Evolutionary conservation across 2,113 vertebrate genomes (phyloP).

Genomic region (Circaetus cinerascens): DNA sequence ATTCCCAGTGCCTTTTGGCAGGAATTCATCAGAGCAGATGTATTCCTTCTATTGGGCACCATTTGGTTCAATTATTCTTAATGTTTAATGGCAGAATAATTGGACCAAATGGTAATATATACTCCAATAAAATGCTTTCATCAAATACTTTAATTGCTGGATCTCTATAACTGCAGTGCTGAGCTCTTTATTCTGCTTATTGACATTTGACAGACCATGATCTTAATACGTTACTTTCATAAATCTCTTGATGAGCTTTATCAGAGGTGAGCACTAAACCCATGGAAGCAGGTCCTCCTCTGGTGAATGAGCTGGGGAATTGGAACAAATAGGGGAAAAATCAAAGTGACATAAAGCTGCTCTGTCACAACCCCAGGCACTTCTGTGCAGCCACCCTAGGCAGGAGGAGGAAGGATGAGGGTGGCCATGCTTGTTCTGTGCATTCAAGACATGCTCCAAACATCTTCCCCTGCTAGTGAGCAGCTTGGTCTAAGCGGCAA

Average conservation of each 20-base stretch:
- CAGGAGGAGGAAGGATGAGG: neutral
- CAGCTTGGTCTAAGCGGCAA: neutral
- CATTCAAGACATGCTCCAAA: neutral
- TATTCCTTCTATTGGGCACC: constrained; percentile 48
- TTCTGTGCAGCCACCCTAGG: neutral
- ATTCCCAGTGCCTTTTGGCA: constrained; percentile 50
- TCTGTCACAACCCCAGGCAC: neutral
- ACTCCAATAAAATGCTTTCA: constrained; percentile 53
- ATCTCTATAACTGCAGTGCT: neutral
- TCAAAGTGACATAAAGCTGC: neutral
- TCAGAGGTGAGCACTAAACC: neutral
- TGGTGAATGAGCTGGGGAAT: neutral
- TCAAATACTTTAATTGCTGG: constrained; percentile 60
- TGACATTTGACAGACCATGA: constrained; percentile 47
- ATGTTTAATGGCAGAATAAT: constrained; percentile 66
- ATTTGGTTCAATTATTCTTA: constrained; percentile 67
- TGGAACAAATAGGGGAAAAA: neutral
- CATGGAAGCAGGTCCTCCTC: neutral
- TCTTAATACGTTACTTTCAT: neutral
- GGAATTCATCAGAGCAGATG: constrained; percentile 57
- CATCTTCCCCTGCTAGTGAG: neutral
- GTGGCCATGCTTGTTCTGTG: neutral
- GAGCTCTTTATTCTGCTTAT: constrained; percentile 44
- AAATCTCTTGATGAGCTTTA: constrained; percentile 1
- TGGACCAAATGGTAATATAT: constrained; percentile 61